Evolutionary conservation across 2,113 vertebrate species (phyloP).

Genomic region (Brachyistius frenatus): DNA sequence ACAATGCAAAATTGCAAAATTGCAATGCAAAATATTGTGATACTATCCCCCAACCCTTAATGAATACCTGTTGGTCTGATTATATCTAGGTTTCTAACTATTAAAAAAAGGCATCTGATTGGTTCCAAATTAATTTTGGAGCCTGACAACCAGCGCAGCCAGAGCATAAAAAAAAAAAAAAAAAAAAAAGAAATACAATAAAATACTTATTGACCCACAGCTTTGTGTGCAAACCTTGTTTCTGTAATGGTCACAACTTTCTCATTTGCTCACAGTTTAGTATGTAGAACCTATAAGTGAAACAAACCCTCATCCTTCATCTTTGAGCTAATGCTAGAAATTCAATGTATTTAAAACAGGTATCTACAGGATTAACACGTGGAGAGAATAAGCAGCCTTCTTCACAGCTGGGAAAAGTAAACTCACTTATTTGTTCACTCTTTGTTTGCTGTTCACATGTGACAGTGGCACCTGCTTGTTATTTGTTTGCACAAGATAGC

Average conservation of each 20-base stretch:
- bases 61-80: no score
- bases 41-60: no score
- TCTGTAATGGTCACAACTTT: background rate
- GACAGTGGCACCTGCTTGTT: no score
- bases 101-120: no score
- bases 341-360: slow-evolving; percentile 14
- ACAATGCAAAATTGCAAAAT: no score
- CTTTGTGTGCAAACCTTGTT: background rate
- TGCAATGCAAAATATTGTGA: no score
- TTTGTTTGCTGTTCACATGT: no score
- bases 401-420: background rate
- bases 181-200: no score
- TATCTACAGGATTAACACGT: slow-evolving; percentile 1
- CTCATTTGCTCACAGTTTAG: slow-evolving; percentile 13
- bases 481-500: background rate
- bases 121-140: no score
- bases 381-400: slow-evolving; percentile 9
- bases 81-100: no score
- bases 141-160: no score
- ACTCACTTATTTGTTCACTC: background rate
- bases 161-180: no score
- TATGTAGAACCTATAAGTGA: slow-evolving; percentile 1
- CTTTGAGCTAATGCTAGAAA: slow-evolving; percentile 8
- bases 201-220: background rate
- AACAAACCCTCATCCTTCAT: background rate